Evolutionary conservation across 2,113 vertebrate species (phyloP), one percentile per base, ranked within the genome.

Genomic region (Laticauda laticaudata): DNA sequence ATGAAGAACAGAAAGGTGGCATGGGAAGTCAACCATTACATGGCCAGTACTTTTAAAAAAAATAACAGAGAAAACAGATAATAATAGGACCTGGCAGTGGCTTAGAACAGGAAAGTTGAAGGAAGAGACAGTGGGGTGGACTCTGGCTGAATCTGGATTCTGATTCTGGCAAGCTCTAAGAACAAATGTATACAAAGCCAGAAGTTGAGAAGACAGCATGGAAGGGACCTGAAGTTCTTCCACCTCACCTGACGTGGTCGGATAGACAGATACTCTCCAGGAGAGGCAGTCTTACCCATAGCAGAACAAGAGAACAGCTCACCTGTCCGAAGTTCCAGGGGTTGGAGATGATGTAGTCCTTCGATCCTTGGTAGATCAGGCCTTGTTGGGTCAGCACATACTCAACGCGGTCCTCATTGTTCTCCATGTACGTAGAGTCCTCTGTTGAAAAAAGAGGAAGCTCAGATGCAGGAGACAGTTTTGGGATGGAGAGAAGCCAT

Each of bases 301-400:
- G 15, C 0, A 18, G 90, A 29, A 3, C 18, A 12, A 21, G 54
- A 2, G 3, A 2, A 15, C 26, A 0, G 0, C 96, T 95, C 98
- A 99, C 99, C 99, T 99, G 99, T 94, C 99, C 99, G 1, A 98
- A 99, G 93, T 98, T 98, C 99, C 99, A 99, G 3, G 98, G 97
- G 23, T 88, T 93, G 3, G 94, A 21, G 8, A 95, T 92, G 26
- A 98, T 98, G 96, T 97, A 96, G 81, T 97, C 95, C 0, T 89
- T 14, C 2, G 95, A 95, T 3, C 99, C 99, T 92, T 98, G 97
- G 96, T 97, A 99, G 97, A 99, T 98, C 69, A 99, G 97, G 0
- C 99, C 99, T 85, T 99, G 96, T 96, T 99, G 99, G 43, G 97
- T 96, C 88, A 99, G 96, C 45, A 99, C 96, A 0, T 99, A 99